phyloP scores from a whole-genome alignment of 1,140 invertebrate genomes.

The Drosophila melanica region DNA sequence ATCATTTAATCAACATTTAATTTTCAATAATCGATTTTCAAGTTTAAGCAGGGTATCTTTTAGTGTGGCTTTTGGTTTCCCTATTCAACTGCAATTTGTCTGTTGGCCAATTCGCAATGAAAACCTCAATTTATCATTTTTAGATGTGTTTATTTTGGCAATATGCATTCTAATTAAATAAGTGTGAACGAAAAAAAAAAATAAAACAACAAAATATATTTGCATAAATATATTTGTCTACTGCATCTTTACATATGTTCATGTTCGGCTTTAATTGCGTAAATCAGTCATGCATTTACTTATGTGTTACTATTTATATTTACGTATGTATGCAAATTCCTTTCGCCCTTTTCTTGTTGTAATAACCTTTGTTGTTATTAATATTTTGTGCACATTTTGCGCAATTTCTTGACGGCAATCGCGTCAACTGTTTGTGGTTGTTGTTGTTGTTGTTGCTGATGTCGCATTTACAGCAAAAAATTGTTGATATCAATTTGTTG shows the following conservation, averaged over 20 bases:
- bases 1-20: too few species aligned
- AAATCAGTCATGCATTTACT: constrained; percentile 1
- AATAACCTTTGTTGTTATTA: constrained; percentile 39
- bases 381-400: constrained; percentile 31
- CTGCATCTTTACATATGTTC: background rate
- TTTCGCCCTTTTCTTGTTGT: constrained; percentile 25
- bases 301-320: background rate
- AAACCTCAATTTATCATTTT: background rate
- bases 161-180: background rate
- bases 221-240: constrained; percentile 17
- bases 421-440: constrained; percentile 24
- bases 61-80: background rate
- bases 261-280: constrained; percentile 1
- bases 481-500: constrained; percentile 51
- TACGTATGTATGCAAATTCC: constrained; percentile 5
- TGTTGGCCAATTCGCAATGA: constrained; percentile 9
- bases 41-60: constrained; percentile 1
- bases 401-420: constrained; percentile 29
- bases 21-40: too few species aligned
- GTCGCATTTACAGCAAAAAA: constrained; percentile 12
- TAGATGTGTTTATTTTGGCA: constrained; percentile 1
- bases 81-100: background rate
- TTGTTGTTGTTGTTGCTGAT: constrained; percentile 4
- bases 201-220: too few species aligned
- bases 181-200: background rate